phyloP scores from a whole-genome alignment of 2,888 invertebrate genomes.

The Eurois occulta region DNA sequence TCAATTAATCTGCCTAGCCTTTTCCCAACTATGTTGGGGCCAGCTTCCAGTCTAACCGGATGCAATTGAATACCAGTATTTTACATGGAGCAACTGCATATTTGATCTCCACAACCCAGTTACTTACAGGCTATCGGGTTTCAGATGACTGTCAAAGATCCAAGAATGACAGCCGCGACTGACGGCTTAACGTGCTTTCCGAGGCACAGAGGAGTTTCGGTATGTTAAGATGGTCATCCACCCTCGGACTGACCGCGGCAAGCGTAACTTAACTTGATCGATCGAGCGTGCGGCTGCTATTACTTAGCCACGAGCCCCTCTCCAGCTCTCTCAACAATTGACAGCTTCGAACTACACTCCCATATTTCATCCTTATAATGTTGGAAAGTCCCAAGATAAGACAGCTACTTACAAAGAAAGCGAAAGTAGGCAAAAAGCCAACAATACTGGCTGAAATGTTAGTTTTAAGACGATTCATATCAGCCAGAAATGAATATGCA shows the following conservation, averaged over 20 bases:
- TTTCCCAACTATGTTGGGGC: no score
- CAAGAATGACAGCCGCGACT: background rate
- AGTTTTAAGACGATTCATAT: constrained; percentile 28
- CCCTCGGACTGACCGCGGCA: background rate
- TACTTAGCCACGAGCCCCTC: background rate
- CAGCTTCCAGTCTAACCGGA: no score
- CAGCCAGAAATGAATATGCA: constrained; percentile 34
- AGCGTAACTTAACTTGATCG: background rate
- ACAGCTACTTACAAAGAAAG: constrained; percentile 22
- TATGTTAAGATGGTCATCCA: background rate
- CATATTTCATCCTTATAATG: background rate
- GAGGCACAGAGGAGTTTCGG: background rate
- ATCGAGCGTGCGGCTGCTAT: background rate
- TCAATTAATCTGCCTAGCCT: no score
- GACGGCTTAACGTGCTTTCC: background rate
- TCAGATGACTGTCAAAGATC: no score
- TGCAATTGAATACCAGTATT: no score
- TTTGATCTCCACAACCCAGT: no score
- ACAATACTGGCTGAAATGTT: background rate
- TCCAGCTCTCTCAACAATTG: background rate
- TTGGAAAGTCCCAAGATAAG: background rate
- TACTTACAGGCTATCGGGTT: no score
- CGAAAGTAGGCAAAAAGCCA: background rate
- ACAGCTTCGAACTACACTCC: background rate
- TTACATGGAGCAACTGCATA: no score